phyloP scores from a whole-genome alignment of 1,140 invertebrate species.

The Camponotus pennsylvanicus region DNA sequence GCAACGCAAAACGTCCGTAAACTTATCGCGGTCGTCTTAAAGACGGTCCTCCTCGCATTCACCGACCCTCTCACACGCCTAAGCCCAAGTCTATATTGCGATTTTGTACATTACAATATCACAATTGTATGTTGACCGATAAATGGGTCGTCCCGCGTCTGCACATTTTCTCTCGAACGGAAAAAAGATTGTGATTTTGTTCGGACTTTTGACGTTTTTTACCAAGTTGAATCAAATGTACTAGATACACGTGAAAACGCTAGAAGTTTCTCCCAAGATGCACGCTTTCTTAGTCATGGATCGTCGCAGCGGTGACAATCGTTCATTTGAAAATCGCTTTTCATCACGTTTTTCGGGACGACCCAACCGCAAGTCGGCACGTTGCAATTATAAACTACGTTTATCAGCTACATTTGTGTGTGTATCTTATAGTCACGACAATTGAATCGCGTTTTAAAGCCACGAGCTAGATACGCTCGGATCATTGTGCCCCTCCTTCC shows the following conservation, averaged over 20 bases:
- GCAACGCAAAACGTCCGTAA: constrained; percentile 37
- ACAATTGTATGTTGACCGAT: constrained; percentile 81
- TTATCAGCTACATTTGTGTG: constrained; percentile 51
- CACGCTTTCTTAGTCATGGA: not conserved
- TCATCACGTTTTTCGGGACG: constrained; percentile 52
- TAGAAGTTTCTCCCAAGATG: not conserved
- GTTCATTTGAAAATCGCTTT: constrained; percentile 3
- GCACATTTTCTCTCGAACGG: not conserved
- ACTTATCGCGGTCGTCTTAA: constrained; percentile 21
- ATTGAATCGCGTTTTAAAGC: constrained; percentile 55
- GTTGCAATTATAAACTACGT: constrained; percentile 63
- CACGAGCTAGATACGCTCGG: constrained; percentile 12
- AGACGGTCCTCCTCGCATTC: constrained; percentile 31
- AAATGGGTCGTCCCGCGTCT: constrained; percentile 73
- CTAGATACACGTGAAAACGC: constrained; percentile 14
- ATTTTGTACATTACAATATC: constrained; percentile 85
- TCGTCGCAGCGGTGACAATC: not conserved
- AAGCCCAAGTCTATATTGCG: constrained; percentile 76
- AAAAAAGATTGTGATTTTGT: not conserved
- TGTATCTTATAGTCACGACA: constrained; percentile 56
- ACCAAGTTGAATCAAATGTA: not conserved
- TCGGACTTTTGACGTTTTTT: not conserved
- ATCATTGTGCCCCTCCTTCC: not conserved
- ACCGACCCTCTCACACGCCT: constrained; percentile 42
- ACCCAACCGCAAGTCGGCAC: constrained; percentile 63